Evolutionary conservation across 2,113 vertebrate genomes (phyloP), one percentile per base, ranked within the genome.

Genomic region (Loxodonta africana): DNA sequence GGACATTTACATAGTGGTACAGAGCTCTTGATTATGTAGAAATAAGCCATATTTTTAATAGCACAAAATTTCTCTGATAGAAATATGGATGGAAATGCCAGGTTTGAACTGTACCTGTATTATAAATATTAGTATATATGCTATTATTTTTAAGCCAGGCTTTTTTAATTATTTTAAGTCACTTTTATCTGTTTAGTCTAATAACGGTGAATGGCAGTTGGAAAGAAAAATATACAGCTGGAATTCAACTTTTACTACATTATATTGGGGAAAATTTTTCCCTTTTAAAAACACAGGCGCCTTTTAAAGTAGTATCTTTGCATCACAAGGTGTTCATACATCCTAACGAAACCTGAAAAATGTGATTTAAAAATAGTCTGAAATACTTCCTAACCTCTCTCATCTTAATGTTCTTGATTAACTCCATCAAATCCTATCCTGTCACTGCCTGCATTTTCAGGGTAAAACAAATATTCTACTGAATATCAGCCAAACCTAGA

Each of bases 101-200:
- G 30, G 30, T 89, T 90, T 78, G 44, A 90, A 53, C 4, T 78
- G 67, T 23, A 67, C 6, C 20, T 15, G n/a, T 48, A 20, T 60
- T 80, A 77, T 77, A 25, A 69, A 51, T 41, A 57, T 51, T 93
- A 83, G 48, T 86, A 7, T 51, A 57, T 77, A 57, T 46, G 48
- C 10, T 48, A 48, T 48, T 48, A 37, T 1, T 44, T 82, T 94
- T 71, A 74, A 37, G 11, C 53, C 83, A 91, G 20, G 44, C 23
- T 67, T 83, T 73, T 95, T 93, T 82, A 93, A 83, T 94, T 93
- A 73, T 84, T 44, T 95, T 30, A 90, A 76, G 51, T 91, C 26
- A 71, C 17, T 81, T 96, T 81, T 77, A 51, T 85, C 28, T 88
- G 6, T 73, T 82, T 88, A 91, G 51, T 91, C 83, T 81, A 88